Evolutionary conservation across 2,888 invertebrate species (phyloP), one percentile per base, ranked within the genome.

Genomic region (Brachynemurus nebulosus): DNA sequence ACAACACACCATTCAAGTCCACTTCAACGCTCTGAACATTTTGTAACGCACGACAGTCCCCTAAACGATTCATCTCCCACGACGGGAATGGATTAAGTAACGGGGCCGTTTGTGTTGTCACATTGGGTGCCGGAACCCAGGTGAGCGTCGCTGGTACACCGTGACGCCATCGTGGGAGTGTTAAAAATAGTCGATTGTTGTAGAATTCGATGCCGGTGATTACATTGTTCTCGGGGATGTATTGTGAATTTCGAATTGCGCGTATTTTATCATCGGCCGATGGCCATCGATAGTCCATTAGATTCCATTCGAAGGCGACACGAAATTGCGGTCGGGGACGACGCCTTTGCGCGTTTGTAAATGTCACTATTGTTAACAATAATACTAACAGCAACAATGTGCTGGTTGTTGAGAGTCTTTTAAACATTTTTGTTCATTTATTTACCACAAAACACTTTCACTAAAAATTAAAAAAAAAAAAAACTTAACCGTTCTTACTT

Each of bases 11-110:
- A 48, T 70, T 70, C 1, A 70, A 70, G 59, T 85, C 83, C 38
- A 84, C 75, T 57, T 84, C 83, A 51, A 84, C 66, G 52, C 78
- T 78, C 59, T 83, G 82, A 18, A 84, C 81, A 55, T 78, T 80
- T 59, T 85, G 84, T 47, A 86, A 65, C 1, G 78, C 73, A 12
- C 65, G 61, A 60, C 84, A 84, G 55, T 83, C 74, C 1, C 77
- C 79, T 37, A 77, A 48, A 14, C 63, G 61, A 57, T 84, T 83
- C 66, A 74, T 72, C 17, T 67, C 70, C 83, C 83, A 84, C 49
- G 69, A 76, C 47, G 84, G 84, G 59, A 76, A 85, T 3, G 84
- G 79, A 43, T 70, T 69, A 37, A 84, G 60, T 34, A 67, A 64
- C 14, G 76, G 77, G 42, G 72, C 65, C n/a, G 73, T 71, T 17